Evolutionary conservation across 2,797 vertebrate species (phyloP).

Genomic region (Gobio occitaniae): DNA sequence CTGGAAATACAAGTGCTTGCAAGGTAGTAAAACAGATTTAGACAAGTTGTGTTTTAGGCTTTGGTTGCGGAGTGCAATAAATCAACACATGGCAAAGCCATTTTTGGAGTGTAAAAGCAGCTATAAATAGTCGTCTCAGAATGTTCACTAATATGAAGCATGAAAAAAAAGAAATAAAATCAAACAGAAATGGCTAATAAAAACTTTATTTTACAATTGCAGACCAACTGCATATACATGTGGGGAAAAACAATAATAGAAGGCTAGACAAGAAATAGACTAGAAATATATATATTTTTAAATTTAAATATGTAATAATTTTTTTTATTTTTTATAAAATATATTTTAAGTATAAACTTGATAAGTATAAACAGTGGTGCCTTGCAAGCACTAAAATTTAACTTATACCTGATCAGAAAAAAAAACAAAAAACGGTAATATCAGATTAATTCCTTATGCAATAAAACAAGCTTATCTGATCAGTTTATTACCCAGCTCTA

Average conservation of each 20-base stretch:
- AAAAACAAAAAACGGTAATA: constrained; percentile 45
- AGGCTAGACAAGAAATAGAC: not conserved
- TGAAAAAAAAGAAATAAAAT: not conserved
- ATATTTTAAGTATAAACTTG: too few relatives aligned
- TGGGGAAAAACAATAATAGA: not conserved
- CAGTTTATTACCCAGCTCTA: constrained; percentile 67
- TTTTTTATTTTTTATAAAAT: too few relatives aligned
- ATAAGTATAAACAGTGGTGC: constrained; percentile 15
- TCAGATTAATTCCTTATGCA: constrained; percentile 66
- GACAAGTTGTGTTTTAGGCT: not conserved
- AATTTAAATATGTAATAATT: too few relatives aligned
- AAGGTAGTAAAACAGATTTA: constrained; percentile 1
- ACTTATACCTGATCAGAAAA: constrained; percentile 5
- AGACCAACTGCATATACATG: not conserved
- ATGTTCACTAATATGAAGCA: not conserved
- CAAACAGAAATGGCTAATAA: not conserved
- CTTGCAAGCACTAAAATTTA: constrained; percentile 50
- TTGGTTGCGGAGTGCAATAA: not conserved
- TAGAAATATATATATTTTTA: not conserved
- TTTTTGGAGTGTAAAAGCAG: not conserved
- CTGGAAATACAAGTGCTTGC: constrained; percentile 21
- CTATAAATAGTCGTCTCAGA: not conserved
- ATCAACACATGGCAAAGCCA: not conserved
- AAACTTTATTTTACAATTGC: not conserved
- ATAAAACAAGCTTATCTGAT: constrained; percentile 70